Conservation (phyloP, 2,797 vertebrate species). For the Gymnoscopelus braueri region DNA sequence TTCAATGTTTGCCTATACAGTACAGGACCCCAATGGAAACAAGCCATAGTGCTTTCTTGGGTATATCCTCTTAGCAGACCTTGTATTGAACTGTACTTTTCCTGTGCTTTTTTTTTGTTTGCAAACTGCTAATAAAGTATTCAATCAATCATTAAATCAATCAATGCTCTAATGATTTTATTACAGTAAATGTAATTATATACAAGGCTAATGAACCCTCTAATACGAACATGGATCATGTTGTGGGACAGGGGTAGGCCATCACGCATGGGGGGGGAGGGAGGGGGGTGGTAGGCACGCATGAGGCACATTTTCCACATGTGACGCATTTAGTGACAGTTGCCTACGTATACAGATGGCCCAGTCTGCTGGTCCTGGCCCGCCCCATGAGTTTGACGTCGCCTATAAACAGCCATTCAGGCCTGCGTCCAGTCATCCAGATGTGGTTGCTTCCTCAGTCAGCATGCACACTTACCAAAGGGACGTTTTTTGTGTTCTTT, state of each 20-base stretch:
- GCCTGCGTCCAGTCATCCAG: conserved; percentile 46
- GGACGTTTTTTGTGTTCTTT: conserved; percentile 11
- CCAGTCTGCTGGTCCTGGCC: conserved; percentile 65
- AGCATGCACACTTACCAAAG: conserved; percentile 27
- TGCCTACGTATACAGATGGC: conserved; percentile 76
- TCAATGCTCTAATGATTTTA: no score
- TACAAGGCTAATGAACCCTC: no score
- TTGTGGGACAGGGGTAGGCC: conserved; percentile 34
- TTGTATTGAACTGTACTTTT: no score
- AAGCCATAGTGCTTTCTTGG: no score
- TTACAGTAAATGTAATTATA: no score
- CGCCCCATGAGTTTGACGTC: conserved; percentile 59
- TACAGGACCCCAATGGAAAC: no score
- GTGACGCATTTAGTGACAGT: conserved; percentile 80
- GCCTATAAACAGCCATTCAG: conserved; percentile 35
- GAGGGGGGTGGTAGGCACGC: conserved; percentile 24
- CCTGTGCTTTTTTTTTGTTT: no score
- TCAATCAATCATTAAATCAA: no score
- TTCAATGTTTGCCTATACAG: no score
- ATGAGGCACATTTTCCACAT: conserved; percentile 64
- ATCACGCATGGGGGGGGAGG: conserved; percentile 48
- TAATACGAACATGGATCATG: no score
- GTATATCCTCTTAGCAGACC: no score
- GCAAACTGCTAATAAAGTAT: no score
- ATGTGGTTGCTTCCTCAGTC: conserved; percentile 43